phyloP scores from a whole-genome alignment of 2,113 vertebrate species.

The Cryptotis parvus region DNA sequence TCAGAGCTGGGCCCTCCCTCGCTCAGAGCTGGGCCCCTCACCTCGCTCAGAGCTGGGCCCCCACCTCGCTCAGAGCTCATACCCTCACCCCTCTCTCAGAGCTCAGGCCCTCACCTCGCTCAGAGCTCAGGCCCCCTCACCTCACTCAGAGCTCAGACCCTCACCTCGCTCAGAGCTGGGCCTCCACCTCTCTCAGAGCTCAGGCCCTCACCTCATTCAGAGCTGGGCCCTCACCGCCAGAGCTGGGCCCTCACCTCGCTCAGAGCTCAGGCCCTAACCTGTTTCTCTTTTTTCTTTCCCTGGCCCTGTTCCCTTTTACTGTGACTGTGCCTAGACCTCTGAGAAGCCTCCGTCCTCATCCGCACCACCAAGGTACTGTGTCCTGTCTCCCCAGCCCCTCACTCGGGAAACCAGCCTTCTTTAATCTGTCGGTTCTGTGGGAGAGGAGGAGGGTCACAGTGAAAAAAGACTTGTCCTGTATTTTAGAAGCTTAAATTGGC shows the following conservation, averaged over 20 bases:
- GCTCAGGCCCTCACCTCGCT: too few species aligned
- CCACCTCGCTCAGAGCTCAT: slow-evolving; percentile 75
- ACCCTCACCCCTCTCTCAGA: slow-evolving; percentile 81
- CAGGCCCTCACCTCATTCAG: slow-evolving; percentile 77
- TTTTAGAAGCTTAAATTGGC: neutral
- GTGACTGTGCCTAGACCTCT: slow-evolving; percentile 83
- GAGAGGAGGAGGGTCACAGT: neutral
- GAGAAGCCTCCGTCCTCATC: slow-evolving; percentile 85
- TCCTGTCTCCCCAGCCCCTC: neutral
- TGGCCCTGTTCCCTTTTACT: slow-evolving; percentile 67
- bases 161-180: too few species aligned
- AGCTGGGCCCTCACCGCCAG: too few species aligned
- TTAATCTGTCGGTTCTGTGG: neutral
- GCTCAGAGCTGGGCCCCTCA: slow-evolving; percentile 78
- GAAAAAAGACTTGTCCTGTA: neutral
- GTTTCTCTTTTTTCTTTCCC: slow-evolving; percentile 72
- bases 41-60: slow-evolving; percentile 59
- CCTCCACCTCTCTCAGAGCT: too few species aligned
- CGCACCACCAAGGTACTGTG: slow-evolving; percentile 88
- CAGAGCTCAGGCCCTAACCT: slow-evolving; percentile 78
- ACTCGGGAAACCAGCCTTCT: neutral
- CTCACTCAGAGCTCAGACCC: slow-evolving; percentile 59
- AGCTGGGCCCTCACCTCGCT: too few species aligned
- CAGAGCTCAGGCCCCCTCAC: slow-evolving; percentile 62
- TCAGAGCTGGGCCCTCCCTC: slow-evolving; percentile 73